Base-by-base conservation (phyloP, 2,797 vertebrate species). In the Gallinago nigripennis region DNA sequence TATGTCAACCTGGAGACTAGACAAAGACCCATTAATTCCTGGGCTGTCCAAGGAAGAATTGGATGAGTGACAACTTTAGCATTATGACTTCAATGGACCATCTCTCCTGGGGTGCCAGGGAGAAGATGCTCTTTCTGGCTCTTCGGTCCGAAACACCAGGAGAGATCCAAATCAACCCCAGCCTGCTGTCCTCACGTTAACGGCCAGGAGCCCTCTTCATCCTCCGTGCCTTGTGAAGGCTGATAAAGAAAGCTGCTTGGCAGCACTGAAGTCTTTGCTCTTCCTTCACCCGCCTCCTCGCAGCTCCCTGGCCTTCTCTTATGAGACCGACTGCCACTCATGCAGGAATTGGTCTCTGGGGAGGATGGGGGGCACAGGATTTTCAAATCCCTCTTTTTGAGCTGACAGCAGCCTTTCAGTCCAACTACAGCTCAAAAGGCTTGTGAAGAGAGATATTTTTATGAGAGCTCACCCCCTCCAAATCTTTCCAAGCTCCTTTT, bases 401-500 rank as follows among this genome's bases (percentile, higher is more conserved):
- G 90, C 95, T 94, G 96, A 88, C 90, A 95, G 95, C 83, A 94
- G 93, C 89, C 69, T 84, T 96, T 94, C 81, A 90, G 80, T 69
- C 95, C 92, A 85, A 91, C 37, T 92, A 30, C 71, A 87, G 90
- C 90, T 93, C 64, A 30, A 92, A 97, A 71, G 0, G 51, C 88
- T 96, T 90, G 73, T 56, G 48, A 82, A 96, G 60, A 95, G 75
- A 95, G 87, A 94, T 72, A 86, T 95, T 97, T 96, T 96, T 91
- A 93, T 89, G 90, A 92, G 86, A 88, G 92, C 92, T 92, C 81
- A 15, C 63, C 65, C 53, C 58, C 75, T 60, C 86, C 72, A 96
- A 96, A 95, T 95, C 94, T 70, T 94, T 96, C 81, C 94, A 93
- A 95, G 94, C 82, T 95, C 93, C 77, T 96, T 97, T 97, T 94